These are phyloP conservation scores for Rhineura floridana DNA, from an alignment of 2,113 vertebrate genomes.

Conservation along the genomic window DNA sequence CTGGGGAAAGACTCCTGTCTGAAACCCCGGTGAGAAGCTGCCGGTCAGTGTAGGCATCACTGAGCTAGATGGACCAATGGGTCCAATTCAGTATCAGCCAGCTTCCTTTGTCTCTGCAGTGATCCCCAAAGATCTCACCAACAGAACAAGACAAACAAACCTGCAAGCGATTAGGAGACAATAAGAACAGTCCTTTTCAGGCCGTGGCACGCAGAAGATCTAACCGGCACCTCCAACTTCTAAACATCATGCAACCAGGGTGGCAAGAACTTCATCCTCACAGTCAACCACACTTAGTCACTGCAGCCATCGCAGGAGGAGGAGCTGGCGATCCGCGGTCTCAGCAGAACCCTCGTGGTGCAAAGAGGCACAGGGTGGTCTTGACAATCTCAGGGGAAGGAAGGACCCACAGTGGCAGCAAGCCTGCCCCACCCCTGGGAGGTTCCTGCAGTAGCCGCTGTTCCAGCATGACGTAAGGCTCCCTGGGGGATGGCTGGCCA, in stretches of 20 bases:
- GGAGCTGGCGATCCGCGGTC: neutral
- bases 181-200: neutral
- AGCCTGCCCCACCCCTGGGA: neutral
- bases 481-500: conserved; percentile 51
- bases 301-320: neutral
- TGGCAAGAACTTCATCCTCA: neutral
- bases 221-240: neutral
- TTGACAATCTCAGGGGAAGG: neutral
- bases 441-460: conserved; percentile 55
- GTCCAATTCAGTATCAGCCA: no score
- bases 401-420: rapidly evolving
- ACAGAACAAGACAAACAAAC: no score
- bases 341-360: neutral
- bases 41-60: no score
- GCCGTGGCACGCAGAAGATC: neutral
- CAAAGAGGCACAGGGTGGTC: neutral
- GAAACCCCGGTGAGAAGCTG: no score
- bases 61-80: no score
- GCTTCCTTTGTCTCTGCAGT: no score
- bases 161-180: no score
- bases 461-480: conserved; percentile 57
- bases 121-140: neutral
- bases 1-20: no score
- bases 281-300: neutral
- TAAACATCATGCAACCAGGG: no score